Percentiles rank a stretch among this genome's conserved stretches.
phyloP scores from a whole-genome alignment of 2,113 vertebrate species.

The Hirundichthys speculiger region DNA sequence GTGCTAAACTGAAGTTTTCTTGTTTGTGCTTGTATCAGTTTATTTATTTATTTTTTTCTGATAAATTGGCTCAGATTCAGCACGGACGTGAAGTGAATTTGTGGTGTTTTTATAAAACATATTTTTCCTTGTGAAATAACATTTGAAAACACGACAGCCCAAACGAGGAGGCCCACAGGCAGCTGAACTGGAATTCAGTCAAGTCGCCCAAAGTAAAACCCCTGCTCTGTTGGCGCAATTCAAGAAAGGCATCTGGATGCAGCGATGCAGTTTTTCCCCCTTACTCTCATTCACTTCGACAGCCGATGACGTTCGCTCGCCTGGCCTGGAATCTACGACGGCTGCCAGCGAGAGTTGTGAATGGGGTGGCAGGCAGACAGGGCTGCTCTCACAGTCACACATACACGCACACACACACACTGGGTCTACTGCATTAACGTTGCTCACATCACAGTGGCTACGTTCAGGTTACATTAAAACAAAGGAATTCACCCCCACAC shows the following conservation, averaged over 20 bases:
- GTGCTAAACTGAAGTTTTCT: no score
- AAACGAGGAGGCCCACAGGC: conserved; percentile 39
- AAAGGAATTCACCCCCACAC: conserved; percentile 67
- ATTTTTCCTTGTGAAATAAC: conserved; percentile 20
- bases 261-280: conserved; percentile 59
- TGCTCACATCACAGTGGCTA: conserved; percentile 55
- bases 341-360: conserved; percentile 73
- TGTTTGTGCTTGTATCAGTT: no score
- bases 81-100: not conserved
- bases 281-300: conserved; percentile 65
- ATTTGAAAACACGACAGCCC: conserved; percentile 29
- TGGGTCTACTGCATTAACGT: conserved; percentile 57
- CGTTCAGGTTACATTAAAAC: conserved; percentile 75
- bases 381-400: conserved; percentile 23
- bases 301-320: conserved; percentile 64
- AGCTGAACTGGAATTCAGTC: conserved; percentile 47
- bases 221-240: conserved; percentile 58
- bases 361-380: conserved; percentile 57
- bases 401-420: conserved; percentile 51
- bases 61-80: not conserved
- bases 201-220: conserved; percentile 53
- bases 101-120: not conserved
- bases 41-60: no score
- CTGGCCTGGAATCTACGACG: conserved; percentile 63
- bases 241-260: conserved; percentile 69